phyloP scores from a whole-genome alignment of 2,797 vertebrate species.

The Lindbergichthys nudifrons region DNA sequence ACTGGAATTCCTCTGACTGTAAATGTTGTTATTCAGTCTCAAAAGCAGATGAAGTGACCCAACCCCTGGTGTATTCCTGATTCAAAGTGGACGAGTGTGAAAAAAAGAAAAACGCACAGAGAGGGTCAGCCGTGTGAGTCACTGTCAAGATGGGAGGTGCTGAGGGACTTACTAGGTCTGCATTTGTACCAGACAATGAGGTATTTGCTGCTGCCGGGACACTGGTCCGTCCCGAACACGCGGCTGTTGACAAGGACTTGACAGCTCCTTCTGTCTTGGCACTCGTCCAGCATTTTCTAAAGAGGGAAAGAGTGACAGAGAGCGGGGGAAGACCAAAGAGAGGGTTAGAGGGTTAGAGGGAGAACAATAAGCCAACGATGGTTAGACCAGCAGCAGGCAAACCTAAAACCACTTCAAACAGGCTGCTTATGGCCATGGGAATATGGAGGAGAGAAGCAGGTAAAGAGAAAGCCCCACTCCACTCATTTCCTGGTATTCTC shows the following conservation, averaged over 20 bases:
- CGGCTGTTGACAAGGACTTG: constrained; percentile 91
- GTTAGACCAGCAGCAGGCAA: constrained; percentile 59
- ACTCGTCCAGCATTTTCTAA: constrained; percentile 94
- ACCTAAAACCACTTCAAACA: constrained; percentile 76
- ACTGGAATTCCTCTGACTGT: constrained; percentile 10
- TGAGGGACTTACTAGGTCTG: constrained; percentile 90
- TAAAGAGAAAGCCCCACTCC: constrained; percentile 47
- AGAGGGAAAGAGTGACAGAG: constrained; percentile 58
- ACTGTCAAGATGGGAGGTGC: constrained; percentile 28
- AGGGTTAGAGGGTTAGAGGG: constrained; percentile 54
- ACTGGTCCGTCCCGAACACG: constrained; percentile 90
- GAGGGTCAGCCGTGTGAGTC: constrained; percentile 40
- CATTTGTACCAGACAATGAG: constrained; percentile 93
- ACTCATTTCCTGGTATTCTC: constrained; percentile 56
- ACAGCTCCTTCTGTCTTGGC: constrained; percentile 92
- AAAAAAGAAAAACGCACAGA: constrained; percentile 19
- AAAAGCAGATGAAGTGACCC: constrained; percentile 8
- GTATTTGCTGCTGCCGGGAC: constrained; percentile 90
- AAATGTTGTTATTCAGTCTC: background rate
- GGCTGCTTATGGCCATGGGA: constrained; percentile 52
- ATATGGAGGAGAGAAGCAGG: constrained; percentile 43
- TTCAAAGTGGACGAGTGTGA: constrained; percentile 15
- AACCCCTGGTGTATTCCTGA: background rate
- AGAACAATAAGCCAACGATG: constrained; percentile 61
- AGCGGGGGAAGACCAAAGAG: constrained; percentile 54